Percentiles rank a stretch among this genome's conserved stretches.
These are phyloP conservation scores for Pilophorus perplexus DNA, from an alignment of 2,888 invertebrate species.

Conservation along the genomic window DNA sequence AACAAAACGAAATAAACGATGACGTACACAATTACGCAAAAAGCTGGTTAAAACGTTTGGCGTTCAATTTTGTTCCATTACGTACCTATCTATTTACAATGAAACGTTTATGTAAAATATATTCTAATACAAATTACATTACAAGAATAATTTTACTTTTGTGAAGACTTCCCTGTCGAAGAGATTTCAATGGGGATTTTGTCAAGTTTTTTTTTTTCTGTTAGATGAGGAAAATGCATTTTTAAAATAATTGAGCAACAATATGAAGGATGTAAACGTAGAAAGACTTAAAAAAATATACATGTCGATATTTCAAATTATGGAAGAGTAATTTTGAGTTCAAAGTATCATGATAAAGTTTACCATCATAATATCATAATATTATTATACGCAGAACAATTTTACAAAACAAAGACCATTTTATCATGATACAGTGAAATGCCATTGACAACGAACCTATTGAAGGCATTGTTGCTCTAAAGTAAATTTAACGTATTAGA, in stretches of 20 bases:
- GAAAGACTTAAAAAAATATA: background rate
- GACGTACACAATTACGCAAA: background rate
- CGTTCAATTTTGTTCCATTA: slow-evolving; percentile 26
- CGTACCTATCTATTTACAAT: slow-evolving; percentile 31
- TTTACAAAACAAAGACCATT: too few relatives aligned
- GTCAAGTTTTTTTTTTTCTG: slow-evolving; percentile 24
- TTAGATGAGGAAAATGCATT: background rate
- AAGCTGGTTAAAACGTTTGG: slow-evolving; percentile 42
- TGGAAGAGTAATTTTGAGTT: background rate
- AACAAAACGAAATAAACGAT: background rate
- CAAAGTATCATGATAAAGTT: too few relatives aligned
- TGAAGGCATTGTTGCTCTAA: slow-evolving; percentile 19
- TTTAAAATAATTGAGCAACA: slow-evolving; percentile 33
- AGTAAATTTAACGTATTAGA: too few relatives aligned
- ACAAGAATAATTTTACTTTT: slow-evolving; percentile 44
- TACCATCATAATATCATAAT: too few relatives aligned
- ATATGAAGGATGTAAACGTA: slow-evolving; percentile 19
- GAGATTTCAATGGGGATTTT: slow-evolving; percentile 7
- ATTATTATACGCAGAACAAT: too few relatives aligned
- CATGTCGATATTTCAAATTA: too few relatives aligned
- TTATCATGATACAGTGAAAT: too few relatives aligned
- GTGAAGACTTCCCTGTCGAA: slow-evolving; percentile 40
- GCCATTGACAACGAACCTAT: too few relatives aligned
- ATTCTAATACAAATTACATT: slow-evolving; percentile 44
- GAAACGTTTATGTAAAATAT: slow-evolving; percentile 44